These are phyloP conservation scores for Cottoperca gobio DNA, from an alignment of 2,797 vertebrate genomes.

Conservation along the genomic window DNA sequence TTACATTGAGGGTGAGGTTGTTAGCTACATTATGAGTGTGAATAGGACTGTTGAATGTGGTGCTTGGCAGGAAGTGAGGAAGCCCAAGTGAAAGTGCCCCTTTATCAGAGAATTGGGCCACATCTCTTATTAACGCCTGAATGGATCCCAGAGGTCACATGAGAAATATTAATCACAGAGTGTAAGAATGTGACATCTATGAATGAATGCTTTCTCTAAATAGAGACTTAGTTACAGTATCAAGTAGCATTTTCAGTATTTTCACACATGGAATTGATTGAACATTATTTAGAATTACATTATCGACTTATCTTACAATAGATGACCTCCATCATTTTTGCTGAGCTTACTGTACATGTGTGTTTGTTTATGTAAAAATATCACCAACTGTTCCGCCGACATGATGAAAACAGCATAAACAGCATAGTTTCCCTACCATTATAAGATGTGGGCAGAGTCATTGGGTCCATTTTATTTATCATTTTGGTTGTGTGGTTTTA, in stretches of 20 bases:
- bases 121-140: neutral
- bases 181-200: neutral
- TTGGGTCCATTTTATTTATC: too few species aligned
- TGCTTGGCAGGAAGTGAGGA: constrained; percentile 28
- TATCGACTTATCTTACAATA: too few species aligned
- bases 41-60: constrained; percentile 13
- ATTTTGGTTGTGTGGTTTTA: too few species aligned
- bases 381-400: too few species aligned
- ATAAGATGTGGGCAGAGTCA: too few species aligned
- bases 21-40: constrained; percentile 38
- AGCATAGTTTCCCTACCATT: too few species aligned
- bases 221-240: neutral
- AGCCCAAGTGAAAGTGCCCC: constrained; percentile 7
- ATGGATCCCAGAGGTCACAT: neutral
- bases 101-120: constrained; percentile 15
- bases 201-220: neutral
- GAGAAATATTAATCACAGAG: neutral
- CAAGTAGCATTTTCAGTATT: neutral
- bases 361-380: too few species aligned
- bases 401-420: too few species aligned
- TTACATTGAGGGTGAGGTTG: constrained; percentile 41
- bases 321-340: too few species aligned
- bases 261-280: neutral
- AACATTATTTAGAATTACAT: neutral
- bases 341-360: too few species aligned